Evolutionary conservation across 1,140 invertebrate species (phyloP).

Genomic region (Drepana arcuata): DNA sequence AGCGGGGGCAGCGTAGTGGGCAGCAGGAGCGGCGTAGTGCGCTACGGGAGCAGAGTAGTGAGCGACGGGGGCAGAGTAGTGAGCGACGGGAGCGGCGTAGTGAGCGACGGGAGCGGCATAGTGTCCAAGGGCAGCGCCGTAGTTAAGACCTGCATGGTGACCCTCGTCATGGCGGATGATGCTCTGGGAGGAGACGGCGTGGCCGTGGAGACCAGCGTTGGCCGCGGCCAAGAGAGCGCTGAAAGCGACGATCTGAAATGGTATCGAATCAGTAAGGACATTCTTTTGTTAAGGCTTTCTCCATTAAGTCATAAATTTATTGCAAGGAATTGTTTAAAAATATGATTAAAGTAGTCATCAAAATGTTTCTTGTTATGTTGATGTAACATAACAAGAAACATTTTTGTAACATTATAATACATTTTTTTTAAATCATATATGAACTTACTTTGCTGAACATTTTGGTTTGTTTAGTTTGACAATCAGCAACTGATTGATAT

Average conservation of each 20-base stretch:
- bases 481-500: conserved; percentile 45
- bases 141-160: conserved; percentile 17
- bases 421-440: background rate
- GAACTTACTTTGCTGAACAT: conserved; percentile 59
- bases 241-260: conserved; percentile 38
- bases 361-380: too few relatives aligned
- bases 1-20: conserved; percentile 8
- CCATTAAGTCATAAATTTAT: too few relatives aligned
- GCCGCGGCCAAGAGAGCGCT: conserved; percentile 29
- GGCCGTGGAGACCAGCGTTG: conserved; percentile 29
- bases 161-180: conserved; percentile 43
- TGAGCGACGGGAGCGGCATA: conserved; percentile 22
- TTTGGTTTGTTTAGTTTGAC: conserved; percentile 30
- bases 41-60: conserved; percentile 19
- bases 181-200: conserved; percentile 46
- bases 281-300: too few relatives aligned
- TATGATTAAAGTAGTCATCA: too few relatives aligned
- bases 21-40: conserved; percentile 28
- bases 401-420: background rate
- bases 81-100: conserved; percentile 21
- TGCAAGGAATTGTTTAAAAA: too few relatives aligned
- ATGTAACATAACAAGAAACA: too few relatives aligned
- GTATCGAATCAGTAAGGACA: too few relatives aligned
- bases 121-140: conserved; percentile 26
- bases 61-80: conserved; percentile 34